Evolutionary conservation across 2,797 vertebrate species (phyloP).

Genomic region (Podargus strigoides): DNA sequence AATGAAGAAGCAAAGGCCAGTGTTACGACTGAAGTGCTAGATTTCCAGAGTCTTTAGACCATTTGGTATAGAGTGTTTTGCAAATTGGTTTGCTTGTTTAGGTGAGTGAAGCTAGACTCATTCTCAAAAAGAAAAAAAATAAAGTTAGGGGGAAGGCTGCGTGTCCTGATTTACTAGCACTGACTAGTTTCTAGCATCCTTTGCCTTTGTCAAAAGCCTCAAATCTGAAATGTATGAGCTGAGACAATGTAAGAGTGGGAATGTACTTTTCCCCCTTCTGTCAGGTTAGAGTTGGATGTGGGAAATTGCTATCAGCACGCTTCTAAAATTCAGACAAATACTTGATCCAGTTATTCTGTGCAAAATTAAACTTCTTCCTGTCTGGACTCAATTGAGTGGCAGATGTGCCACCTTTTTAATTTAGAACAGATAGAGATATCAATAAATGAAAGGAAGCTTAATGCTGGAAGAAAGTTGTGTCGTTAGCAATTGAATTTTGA

Average conservation of each 20-base stretch:
- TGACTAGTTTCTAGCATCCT: background rate
- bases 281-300: background rate
- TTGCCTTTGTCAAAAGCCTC: background rate
- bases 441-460: background rate
- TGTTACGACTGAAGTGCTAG: background rate
- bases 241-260: background rate
- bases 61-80: background rate
- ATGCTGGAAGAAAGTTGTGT: background rate
- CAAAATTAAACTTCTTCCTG: background rate
- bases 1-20: background rate
- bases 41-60: background rate
- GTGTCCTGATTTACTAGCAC: background rate
- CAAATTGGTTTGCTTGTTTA: background rate
- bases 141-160: accelerated
- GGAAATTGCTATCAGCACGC: background rate
- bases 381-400: background rate
- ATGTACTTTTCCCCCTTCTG: background rate
- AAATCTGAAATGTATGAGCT: background rate
- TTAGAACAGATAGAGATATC: background rate
- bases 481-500: background rate
- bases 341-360: background rate
- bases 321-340: background rate
- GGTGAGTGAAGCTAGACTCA: background rate
- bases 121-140: background rate
- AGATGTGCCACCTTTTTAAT: background rate